Conservation (phyloP, 2,888 invertebrate species). For the Dorcus hopei region DNA sequence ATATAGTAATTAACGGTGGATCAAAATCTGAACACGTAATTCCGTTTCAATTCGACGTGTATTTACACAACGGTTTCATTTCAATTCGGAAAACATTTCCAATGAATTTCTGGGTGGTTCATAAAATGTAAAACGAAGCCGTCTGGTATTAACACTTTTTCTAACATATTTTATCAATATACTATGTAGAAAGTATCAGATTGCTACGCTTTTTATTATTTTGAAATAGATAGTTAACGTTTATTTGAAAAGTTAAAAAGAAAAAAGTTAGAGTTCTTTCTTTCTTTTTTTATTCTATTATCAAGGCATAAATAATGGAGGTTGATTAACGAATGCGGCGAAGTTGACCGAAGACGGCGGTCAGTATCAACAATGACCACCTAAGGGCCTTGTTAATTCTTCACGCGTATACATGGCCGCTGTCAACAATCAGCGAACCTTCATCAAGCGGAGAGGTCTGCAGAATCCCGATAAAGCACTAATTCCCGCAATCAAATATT, state of each 20-base stretch:
- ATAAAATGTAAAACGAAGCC: too few species aligned
- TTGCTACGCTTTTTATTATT: too few species aligned
- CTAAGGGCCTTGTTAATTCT: slow-evolving; percentile 46
- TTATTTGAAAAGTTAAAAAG: too few species aligned
- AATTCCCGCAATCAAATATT: slow-evolving; percentile 54
- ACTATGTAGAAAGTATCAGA: too few species aligned
- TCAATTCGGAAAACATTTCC: not conserved
- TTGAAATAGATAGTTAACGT: too few species aligned
- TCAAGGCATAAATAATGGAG: too few species aligned
- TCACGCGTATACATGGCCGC: slow-evolving; percentile 49
- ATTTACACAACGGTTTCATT: slow-evolving; percentile 2
- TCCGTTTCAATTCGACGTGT: slow-evolving; percentile 21
- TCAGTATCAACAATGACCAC: slow-evolving; percentile 27
- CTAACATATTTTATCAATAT: too few species aligned
- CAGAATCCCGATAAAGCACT: slow-evolving; percentile 53
- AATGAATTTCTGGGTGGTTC: too few species aligned
- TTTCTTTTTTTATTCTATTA: too few species aligned
- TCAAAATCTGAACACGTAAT: slow-evolving; percentile 30
- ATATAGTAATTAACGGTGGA: slow-evolving; percentile 28
- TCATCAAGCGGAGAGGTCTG: slow-evolving; percentile 51
- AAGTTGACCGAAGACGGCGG: slow-evolving; percentile 18
- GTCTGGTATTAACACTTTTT: too few species aligned
- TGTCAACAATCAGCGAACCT: slow-evolving; percentile 52
- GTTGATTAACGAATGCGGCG: slow-evolving; percentile 2
- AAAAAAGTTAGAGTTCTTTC: too few species aligned